These are phyloP conservation scores for Melanostigma gelatinosum DNA, from an alignment of 2,113 vertebrate genomes.

Conservation along the genomic window DNA sequence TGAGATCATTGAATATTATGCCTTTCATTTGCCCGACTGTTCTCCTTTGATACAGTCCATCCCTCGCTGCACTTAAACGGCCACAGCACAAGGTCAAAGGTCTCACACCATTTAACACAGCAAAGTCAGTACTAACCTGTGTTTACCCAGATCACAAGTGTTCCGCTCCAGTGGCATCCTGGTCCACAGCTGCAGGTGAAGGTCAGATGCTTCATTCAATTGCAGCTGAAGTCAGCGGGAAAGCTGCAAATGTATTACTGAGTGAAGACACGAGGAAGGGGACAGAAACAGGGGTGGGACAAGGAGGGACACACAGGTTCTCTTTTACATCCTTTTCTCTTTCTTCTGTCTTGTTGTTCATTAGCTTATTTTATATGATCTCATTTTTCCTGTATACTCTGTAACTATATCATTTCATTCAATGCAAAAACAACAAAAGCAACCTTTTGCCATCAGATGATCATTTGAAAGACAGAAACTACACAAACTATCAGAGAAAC, in stretches of 20 bases:
- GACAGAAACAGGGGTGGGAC: not conserved
- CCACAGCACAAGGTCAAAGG: not conserved
- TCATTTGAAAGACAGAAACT: conserved; percentile 1
- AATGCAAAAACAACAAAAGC: not conserved
- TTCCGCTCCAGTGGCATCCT: not conserved
- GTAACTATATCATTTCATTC: not conserved
- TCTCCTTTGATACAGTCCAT: not conserved
- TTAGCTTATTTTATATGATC: not conserved
- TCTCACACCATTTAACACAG: not conserved
- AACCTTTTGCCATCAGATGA: not conserved
- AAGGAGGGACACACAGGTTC: not conserved
- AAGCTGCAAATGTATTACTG: not conserved
- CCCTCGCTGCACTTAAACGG: not conserved
- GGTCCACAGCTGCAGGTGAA: conserved; percentile 6
- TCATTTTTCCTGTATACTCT: not conserved
- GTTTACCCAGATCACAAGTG: conserved; percentile 12
- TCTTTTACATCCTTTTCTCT: not conserved
- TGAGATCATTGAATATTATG: not conserved
- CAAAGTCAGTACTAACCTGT: conserved; percentile 11
- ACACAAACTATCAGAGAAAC: not conserved
- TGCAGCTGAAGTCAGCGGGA: conserved; percentile 14
- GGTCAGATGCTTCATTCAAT: conserved; percentile 20
- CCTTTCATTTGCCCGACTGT: not conserved
- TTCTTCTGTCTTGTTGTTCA: not conserved
- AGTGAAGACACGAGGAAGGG: not conserved